phyloP scores from a whole-genome alignment of 2,888 invertebrate genomes.

The Sarcophaga rosellei region DNA sequence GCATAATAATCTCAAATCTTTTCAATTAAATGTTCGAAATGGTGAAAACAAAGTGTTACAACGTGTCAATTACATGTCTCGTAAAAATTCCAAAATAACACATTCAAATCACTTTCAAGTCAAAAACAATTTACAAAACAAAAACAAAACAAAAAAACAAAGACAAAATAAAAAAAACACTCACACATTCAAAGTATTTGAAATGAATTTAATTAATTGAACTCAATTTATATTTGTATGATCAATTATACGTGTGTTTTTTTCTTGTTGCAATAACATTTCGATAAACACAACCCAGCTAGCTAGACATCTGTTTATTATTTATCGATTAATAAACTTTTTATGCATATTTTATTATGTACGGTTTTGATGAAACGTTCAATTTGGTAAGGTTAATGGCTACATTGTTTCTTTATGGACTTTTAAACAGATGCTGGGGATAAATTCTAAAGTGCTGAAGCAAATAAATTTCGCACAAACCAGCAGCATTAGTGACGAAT shows the following conservation, averaged over 20 bases:
- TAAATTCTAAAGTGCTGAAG: constrained; percentile 1
- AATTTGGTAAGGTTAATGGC: constrained; percentile 43
- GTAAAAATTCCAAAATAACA: constrained; percentile 50
- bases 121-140: constrained; percentile 18
- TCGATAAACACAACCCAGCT: background rate
- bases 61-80: constrained; percentile 60
- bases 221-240: no score
- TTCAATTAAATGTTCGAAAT: background rate
- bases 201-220: constrained; percentile 15
- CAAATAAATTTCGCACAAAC: constrained; percentile 17
- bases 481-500: constrained; percentile 34
- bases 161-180: no score
- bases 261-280: background rate
- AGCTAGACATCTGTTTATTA: constrained; percentile 56
- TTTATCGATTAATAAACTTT: constrained; percentile 30
- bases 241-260: no score
- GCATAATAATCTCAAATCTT: no score
- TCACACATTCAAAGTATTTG: background rate
- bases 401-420: constrained; percentile 9
- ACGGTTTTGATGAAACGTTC: constrained; percentile 6
- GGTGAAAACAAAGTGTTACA: background rate
- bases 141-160: background rate
- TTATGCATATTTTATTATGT: constrained; percentile 23
- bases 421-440: background rate
- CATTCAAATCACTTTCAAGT: constrained; percentile 25